Base-by-base conservation (phyloP, 2,888 invertebrate species). In the Metacarcinus magister region DNA sequence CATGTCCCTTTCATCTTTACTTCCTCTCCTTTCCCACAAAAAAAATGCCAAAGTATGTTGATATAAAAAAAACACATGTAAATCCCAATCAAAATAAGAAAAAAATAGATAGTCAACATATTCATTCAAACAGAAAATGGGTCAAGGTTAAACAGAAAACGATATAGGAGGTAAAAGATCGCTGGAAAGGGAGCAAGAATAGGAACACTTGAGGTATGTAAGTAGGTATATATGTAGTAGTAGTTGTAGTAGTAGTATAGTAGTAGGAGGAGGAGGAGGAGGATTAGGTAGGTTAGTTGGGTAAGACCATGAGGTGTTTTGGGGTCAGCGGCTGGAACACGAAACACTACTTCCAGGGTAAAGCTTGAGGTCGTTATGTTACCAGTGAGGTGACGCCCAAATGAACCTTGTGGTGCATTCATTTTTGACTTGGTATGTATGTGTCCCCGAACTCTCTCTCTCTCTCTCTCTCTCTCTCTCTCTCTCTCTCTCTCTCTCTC, bases 391-490 rank as follows among this genome's bases (percentile, higher is more conserved):
- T 75, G 75, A 75, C 75, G 75, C n/a, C n/a, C 2, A n/a, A 75
- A 75, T 75, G n/a, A 75, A 75, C 75, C n/a, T n/a, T 75, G n/a
- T n/a, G 28, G 4, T 75, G 28, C 75, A n/a, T 75, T 75, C 75
- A 28, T 75, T 75, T 75, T 54, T 16, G 0, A 16, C 19, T 10
- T 54, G 54, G 8, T 2, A n/a, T 67, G 67, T 67, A n/a, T 67
- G 67, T 67, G 67, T 67, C 23, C 60, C 16, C 60, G 5, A 7
- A 13, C 60, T 67, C 67, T 67, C 67, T 67, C 67, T 67, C 67
- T 67, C 67, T 67, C 67, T 67, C 67, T 67, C 67, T 67, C 67
- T 67, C 67, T 67, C 67, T 67, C 67, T 67, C 67, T 67, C 67
- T 67, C 67, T 67, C 67, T 67, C 67, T 67, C 67, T 67, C 67